phyloP scores from a whole-genome alignment of 2,113 vertebrate genomes.

The Istiophorus platypterus region DNA sequence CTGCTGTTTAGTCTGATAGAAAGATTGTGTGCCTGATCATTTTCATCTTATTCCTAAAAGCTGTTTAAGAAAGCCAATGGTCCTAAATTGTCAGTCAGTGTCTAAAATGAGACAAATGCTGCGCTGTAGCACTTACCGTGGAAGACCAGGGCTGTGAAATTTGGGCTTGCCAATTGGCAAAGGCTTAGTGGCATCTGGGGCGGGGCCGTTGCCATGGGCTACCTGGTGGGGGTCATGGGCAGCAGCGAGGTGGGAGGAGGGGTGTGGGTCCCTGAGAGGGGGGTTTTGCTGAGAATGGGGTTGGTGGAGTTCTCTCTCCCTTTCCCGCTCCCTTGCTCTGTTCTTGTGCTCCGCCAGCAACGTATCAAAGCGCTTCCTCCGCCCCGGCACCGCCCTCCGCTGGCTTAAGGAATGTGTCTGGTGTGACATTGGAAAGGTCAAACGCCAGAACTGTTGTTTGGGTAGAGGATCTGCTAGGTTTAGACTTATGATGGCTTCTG shows the following conservation, averaged over 20 bases:
- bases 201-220: slow-evolving; percentile 89
- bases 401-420: slow-evolving; percentile 99
- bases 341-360: slow-evolving; percentile 98
- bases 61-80: background rate
- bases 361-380: slow-evolving; percentile 97
- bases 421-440: slow-evolving; percentile 10
- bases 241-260: slow-evolving; percentile 88
- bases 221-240: slow-evolving; percentile 92
- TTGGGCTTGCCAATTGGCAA: slow-evolving; percentile 91
- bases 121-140: slow-evolving; percentile 87
- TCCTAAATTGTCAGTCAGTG: background rate
- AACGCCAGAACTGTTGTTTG: background rate
- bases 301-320: slow-evolving; percentile 89
- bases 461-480: background rate
- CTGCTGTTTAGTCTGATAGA: slow-evolving; percentile 89
- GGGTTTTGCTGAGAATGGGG: slow-evolving; percentile 92
- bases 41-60: slow-evolving; percentile 1
- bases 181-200: slow-evolving; percentile 91
- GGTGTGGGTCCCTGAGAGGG: slow-evolving; percentile 98
- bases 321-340: slow-evolving; percentile 96
- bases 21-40: background rate
- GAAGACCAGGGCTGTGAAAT: slow-evolving; percentile 97
- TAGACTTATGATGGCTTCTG: background rate
- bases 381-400: slow-evolving; percentile 96
- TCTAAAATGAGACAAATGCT: background rate